Conservation (phyloP, 2,888 invertebrate genomes). For the Salpingus planirostris region DNA sequence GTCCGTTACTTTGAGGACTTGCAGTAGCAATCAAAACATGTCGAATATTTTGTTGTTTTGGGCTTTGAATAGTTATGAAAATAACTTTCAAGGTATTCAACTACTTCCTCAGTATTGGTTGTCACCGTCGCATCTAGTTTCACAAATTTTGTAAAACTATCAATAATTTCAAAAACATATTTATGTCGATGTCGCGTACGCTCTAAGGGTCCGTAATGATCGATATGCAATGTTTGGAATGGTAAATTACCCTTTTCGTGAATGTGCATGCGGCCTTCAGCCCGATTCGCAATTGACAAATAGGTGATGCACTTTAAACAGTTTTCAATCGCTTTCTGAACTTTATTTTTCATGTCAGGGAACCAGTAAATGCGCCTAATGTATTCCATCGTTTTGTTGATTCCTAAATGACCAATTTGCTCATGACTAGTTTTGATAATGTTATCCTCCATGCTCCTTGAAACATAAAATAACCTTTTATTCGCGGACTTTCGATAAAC, state of each 20-base stretch:
- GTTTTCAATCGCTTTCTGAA: not conserved
- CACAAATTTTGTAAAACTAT: slow-evolving; percentile 23
- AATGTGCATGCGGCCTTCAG: slow-evolving; percentile 35
- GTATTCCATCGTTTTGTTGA: not conserved
- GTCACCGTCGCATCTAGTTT: not conserved
- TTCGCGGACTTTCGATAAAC: not conserved
- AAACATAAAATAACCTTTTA: slow-evolving; percentile 32
- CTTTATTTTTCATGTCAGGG: not conserved
- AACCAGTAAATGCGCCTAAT: slow-evolving; percentile 14
- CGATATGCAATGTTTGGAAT: not conserved
- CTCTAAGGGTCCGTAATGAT: slow-evolving; percentile 1
- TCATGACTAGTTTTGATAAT: slow-evolving; percentile 31
- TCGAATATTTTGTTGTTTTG: slow-evolving; percentile 18
- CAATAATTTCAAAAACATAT: slow-evolving; percentile 26
- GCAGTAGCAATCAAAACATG: slow-evolving; percentile 24
- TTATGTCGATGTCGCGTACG: slow-evolving; percentile 3
- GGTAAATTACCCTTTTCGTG: slow-evolving; percentile 18
- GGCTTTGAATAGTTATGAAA: slow-evolving; percentile 19
- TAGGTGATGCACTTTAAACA: not conserved
- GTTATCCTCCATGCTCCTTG: slow-evolving; percentile 30
- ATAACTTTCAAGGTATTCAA: slow-evolving; percentile 15
- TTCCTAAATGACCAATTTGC: slow-evolving; percentile 25
- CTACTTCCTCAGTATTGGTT: slow-evolving; percentile 8
- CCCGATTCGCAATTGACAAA: not conserved
- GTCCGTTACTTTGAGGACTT: slow-evolving; percentile 21